phyloP scores from a whole-genome alignment of 1,140 invertebrate species.

The Oreohelix idahoensis region DNA sequence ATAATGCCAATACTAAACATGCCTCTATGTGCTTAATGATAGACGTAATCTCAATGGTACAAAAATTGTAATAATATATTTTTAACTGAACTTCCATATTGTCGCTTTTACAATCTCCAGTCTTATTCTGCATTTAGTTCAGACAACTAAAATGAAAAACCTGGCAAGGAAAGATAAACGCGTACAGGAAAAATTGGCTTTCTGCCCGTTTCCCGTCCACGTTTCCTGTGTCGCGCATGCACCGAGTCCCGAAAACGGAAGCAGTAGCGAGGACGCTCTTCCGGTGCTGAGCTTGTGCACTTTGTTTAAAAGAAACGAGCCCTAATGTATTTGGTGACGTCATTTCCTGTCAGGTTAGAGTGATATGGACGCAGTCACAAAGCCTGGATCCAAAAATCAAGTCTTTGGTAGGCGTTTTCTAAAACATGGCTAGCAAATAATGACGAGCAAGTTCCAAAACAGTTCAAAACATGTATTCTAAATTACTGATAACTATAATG shows the following conservation, averaged over 20 bases:
- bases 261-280: neutral
- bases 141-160: neutral
- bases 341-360: neutral
- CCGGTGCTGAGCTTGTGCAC: neutral
- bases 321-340: conserved; percentile 2
- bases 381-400: neutral
- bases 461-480: no score
- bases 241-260: neutral
- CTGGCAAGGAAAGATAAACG: neutral
- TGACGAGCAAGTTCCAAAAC: no score
- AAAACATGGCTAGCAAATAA: neutral
- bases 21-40: no score
- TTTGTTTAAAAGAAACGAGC: neutral
- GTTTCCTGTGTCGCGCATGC: neutral
- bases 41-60: no score
- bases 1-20: no score
- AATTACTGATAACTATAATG: no score
- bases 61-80: no score
- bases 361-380: neutral
- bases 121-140: neutral
- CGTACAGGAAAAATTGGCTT: conserved; percentile 3
- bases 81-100: no score
- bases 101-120: no score
- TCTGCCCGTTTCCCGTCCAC: neutral
- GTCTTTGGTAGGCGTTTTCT: neutral